A percentile compares a stretch with the other conserved stretches of the same genome.
These are phyloP conservation scores for Manacus vitellinus DNA, from an alignment of 2,113 vertebrate genomes.

Conservation along the genomic window DNA sequence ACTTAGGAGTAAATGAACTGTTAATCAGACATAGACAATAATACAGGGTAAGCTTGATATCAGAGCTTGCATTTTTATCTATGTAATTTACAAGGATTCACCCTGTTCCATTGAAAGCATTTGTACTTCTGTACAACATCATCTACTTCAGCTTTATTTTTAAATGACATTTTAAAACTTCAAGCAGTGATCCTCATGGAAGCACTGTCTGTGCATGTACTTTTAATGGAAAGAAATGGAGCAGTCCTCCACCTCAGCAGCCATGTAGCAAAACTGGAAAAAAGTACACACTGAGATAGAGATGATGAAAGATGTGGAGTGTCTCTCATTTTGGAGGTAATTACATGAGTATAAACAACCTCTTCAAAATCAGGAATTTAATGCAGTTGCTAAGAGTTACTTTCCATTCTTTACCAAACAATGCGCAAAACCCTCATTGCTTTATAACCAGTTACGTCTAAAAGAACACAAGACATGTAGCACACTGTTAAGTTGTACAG, in stretches of 20 bases:
- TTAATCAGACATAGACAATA: background rate
- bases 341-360: background rate
- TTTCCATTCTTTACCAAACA: background rate
- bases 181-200: background rate
- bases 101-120: background rate
- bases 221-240: background rate
- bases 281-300: background rate
- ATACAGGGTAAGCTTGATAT: background rate
- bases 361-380: background rate
- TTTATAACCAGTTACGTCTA: background rate
- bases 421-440: background rate
- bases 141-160: background rate
- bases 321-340: background rate
- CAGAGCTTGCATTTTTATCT: background rate
- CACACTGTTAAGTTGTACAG: background rate
- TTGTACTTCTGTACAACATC: background rate
- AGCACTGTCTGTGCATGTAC: background rate
- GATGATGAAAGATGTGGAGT: background rate
- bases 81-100: background rate
- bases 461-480: rapidly evolving
- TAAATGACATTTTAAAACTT: background rate
- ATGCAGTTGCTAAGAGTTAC: background rate
- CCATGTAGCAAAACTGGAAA: background rate
- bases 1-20: background rate
- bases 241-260: background rate